Conservation (phyloP, 2,888 invertebrate genomes). For the Lycaena phlaeas region DNA sequence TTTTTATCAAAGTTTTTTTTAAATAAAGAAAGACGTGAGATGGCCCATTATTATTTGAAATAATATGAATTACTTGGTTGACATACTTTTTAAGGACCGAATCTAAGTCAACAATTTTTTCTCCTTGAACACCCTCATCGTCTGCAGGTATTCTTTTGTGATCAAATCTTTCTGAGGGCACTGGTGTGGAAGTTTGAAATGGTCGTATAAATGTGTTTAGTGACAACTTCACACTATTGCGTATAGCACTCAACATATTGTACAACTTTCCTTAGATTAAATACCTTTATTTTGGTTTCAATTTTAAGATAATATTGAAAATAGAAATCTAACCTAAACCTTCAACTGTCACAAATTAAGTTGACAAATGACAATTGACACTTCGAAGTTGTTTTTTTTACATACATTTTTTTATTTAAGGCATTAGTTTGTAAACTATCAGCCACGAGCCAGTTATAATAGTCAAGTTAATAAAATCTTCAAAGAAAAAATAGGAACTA, state of each 20-base stretch:
- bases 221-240: constrained; percentile 35
- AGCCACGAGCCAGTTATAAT: too few relatives aligned
- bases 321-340: not conserved
- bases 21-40: too few relatives aligned
- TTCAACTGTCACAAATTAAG: too few relatives aligned
- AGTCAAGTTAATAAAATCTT: too few relatives aligned
- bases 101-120: constrained; percentile 81
- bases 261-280: constrained; percentile 3
- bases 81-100: constrained; percentile 74
- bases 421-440: too few relatives aligned
- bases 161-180: constrained; percentile 47
- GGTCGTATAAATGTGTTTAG: constrained; percentile 31
- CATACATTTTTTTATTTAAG: too few relatives aligned
- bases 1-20: too few relatives aligned
- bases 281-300: constrained; percentile 1
- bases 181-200: constrained; percentile 41
- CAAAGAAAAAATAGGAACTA: too few relatives aligned
- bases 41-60: not conserved
- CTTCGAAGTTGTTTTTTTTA: too few relatives aligned
- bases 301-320: too few relatives aligned
- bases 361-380: too few relatives aligned
- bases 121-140: constrained; percentile 87
- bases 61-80: not conserved
- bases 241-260: constrained; percentile 44
- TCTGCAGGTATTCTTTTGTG: constrained; percentile 57